Base-by-base conservation (phyloP, 2,113 vertebrate genomes). In the Argyrosomus japonicus region DNA sequence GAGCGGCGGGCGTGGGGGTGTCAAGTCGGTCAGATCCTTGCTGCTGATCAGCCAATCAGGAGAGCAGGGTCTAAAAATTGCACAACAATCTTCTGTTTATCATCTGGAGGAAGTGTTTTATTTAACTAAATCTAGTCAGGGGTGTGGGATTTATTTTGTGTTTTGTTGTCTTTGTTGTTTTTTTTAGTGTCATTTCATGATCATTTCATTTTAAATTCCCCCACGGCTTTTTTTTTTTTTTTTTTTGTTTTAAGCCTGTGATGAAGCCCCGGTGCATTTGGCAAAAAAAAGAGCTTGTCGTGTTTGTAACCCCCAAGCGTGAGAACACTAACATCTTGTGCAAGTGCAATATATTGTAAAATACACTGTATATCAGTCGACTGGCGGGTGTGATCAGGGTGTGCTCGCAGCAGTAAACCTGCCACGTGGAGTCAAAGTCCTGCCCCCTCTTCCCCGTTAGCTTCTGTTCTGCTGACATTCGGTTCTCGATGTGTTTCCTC, bases 41-140 rank as follows among this genome's bases (percentile, higher is more conserved):
- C 85, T 25, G 75, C 94, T 94, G 92, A 95, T 94, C 91, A 91
- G 82, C 92, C 91, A 94, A 21, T 95, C 92, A 92, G 93, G 70
- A 85, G 81, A 88, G 91, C 91, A 56, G 88, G 87, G 89, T 83
- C 86, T 45, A n/a, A 76, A 40, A 86, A 85, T 90, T 90, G 88
- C 87, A 88, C 86, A 89, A 84, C 82, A 58, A 72, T 86, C 83
- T 68, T 82, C 65, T 87, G 74, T 77, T 8, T 70, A 47, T 88
- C 68, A 50, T 56, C 45, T 81, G 79, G 82, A 86, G 70, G 83
- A 88, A 67, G 71, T 64, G 25, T 89, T 85, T 40, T 81, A 86
- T 94, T 83, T 90, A 86, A 85, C 64, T 88, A 43, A 76, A 83
- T 68, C 65, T 86, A 79, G 78, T 71, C 73, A 29, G 64, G 64